Evolutionary conservation across 2,113 vertebrate genomes (phyloP).

Genomic region (Melierax canorus): DNA sequence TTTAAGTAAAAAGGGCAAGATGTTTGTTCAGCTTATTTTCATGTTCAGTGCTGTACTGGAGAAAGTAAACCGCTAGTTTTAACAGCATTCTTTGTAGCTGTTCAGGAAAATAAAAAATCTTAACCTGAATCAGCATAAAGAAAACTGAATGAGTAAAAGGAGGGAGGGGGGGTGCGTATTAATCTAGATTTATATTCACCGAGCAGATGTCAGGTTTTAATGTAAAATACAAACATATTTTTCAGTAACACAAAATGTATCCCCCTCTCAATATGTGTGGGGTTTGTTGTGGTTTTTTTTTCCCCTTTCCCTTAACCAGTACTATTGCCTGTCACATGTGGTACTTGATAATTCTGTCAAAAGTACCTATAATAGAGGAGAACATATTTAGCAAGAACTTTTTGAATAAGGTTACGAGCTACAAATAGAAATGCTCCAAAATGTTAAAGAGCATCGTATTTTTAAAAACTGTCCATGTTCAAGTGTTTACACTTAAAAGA

Average conservation of each 20-base stretch:
- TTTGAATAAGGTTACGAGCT: constrained; percentile 70
- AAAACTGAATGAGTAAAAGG: constrained; percentile 63
- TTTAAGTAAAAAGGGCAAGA: constrained; percentile 79
- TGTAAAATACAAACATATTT: constrained; percentile 65
- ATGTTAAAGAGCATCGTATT: constrained; percentile 69
- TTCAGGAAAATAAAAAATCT: constrained; percentile 60
- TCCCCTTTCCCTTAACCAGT: constrained; percentile 16
- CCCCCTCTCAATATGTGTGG: constrained; percentile 56
- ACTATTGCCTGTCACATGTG: constrained; percentile 69
- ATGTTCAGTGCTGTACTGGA: constrained; percentile 53
- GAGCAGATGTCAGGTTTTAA: constrained; percentile 70
- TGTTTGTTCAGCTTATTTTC: constrained; percentile 77
- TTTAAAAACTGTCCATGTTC: constrained; percentile 65
- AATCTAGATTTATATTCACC: constrained; percentile 69
- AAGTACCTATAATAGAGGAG: constrained; percentile 67
- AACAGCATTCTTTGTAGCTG: constrained; percentile 60
- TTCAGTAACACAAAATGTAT: constrained; percentile 61
- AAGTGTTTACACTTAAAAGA: constrained; percentile 79
- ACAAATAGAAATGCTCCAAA: constrained; percentile 67
- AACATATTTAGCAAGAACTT: constrained; percentile 71
- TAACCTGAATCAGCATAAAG: constrained; percentile 74
- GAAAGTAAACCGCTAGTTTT: constrained; percentile 63
- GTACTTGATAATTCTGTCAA: constrained; percentile 70
- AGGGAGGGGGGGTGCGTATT: background rate
- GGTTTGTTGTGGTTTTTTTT: background rate